Percentiles rank a stretch among this genome's conserved stretches.
These are phyloP conservation scores for Augochlorella aurata DNA, from an alignment of 2,888 invertebrate genomes.

Conservation along the genomic window DNA sequence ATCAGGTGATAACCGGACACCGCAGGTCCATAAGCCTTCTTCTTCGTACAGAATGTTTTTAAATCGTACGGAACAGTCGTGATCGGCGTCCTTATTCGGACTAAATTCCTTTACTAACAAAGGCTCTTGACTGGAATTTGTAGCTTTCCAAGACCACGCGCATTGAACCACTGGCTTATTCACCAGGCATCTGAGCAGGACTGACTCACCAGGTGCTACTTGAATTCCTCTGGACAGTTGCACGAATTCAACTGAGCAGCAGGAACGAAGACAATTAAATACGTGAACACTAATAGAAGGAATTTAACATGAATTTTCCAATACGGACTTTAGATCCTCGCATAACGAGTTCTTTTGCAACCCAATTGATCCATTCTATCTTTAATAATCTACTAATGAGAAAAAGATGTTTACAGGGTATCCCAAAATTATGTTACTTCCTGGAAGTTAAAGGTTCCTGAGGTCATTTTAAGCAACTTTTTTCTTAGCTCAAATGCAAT, in stretches of 20 bases:
- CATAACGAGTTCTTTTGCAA: not conserved
- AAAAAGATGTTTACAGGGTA: no score
- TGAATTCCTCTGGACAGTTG: constrained; percentile 79
- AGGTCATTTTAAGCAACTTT: no score
- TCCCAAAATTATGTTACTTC: no score
- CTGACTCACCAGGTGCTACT: constrained; percentile 78
- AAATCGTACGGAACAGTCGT: constrained; percentile 80
- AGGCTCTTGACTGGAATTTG: constrained; percentile 76
- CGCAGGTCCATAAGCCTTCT: constrained; percentile 81
- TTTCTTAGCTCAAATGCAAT: no score
- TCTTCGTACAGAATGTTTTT: constrained; percentile 79
- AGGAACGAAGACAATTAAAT: not conserved
- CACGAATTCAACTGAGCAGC: constrained; percentile 76
- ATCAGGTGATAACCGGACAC: constrained; percentile 75
- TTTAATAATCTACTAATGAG: no score
- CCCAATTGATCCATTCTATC: not conserved
- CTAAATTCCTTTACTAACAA: constrained; percentile 76
- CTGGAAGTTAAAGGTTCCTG: no score
- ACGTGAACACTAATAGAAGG: not conserved
- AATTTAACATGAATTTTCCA: not conserved
- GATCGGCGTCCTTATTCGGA: constrained; percentile 77
- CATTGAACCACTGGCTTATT: constrained; percentile 79
- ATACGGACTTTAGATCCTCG: not conserved
- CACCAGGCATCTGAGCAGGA: constrained; percentile 77
- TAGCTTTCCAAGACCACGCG: constrained; percentile 80